Evolutionary conservation across 2,888 invertebrate genomes (phyloP).

Genomic region (Drosophila bunnanda): DNA sequence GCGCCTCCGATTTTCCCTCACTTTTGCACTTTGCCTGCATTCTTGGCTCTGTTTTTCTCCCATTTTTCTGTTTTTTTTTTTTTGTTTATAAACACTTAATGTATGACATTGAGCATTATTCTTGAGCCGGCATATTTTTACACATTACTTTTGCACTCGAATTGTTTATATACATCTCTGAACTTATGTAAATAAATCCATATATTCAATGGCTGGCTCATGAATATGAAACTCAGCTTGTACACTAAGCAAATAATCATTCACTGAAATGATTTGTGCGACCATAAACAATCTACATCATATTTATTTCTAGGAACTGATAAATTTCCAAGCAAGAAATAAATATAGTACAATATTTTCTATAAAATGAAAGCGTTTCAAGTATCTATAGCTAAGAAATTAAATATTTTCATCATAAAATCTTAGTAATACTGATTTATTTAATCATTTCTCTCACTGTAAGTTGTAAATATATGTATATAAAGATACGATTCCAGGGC

Average conservation of each 20-base stretch:
- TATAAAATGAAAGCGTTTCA: background rate
- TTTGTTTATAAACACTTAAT: conserved; percentile 59
- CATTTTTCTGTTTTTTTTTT: conserved; percentile 57
- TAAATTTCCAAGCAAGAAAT: background rate
- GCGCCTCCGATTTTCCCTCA: conserved; percentile 68
- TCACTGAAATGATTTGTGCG: background rate
- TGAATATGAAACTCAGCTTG: conserved; percentile 20
- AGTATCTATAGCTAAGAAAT: background rate
- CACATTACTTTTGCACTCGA: conserved; percentile 56
- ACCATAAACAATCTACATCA: background rate
- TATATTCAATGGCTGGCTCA: conserved; percentile 21
- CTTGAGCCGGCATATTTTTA: conserved; percentile 45
- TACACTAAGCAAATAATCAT: conserved; percentile 6
- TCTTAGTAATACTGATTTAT: background rate
- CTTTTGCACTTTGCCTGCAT: conserved; percentile 61
- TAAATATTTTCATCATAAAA: background rate
- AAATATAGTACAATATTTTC: too few species aligned
- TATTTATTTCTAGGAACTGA: background rate
- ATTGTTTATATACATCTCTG: conserved; percentile 41
- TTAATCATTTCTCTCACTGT: background rate
- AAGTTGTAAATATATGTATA: background rate
- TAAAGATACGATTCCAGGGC: conserved; percentile 32
- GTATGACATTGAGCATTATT: conserved; percentile 42
- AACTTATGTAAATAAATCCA: conserved; percentile 39
- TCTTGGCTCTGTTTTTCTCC: conserved; percentile 52